Base-by-base conservation (phyloP, 2,797 vertebrate species). In the Coracias cyanogaster region DNA sequence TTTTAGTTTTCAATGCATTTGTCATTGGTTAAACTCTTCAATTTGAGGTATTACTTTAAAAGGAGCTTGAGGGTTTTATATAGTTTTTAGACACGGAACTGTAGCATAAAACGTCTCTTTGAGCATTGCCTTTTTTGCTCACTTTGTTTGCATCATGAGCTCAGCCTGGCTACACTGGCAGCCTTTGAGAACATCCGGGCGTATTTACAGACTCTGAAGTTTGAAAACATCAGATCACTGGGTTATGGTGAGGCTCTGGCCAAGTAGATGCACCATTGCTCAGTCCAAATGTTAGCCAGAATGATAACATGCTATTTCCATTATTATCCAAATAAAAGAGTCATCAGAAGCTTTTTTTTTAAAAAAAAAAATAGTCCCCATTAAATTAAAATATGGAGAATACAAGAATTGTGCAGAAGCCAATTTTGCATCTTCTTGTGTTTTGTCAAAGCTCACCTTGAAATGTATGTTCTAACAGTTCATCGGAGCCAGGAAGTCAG, bases 261-360 rank as follows among this genome's bases (percentile, higher is more conserved):
- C 54, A 35, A 73, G 37, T 79, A 78, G 95, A 74, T 71, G 57
- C 58, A 51, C 51, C 24, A 18, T 52, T 71, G 64, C 77, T 94
- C 48, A 21, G 87, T 93, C 45, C 76, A 77, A 87, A 73, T 52
- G 21, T 66, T 74, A 87, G 49, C 37, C 61, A 77, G 76, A 90
- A 90, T 65, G 55, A 80, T 60, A 77, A 49, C 22, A 8, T 89
- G 62, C 55, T 18, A 10, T 84, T 95, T 89, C 43, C 46, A 64
- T 83, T 3, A 0, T 86, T 74, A 77, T 21, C 82, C 37, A 60
- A 35, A 76, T 74, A 88, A 61, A 67, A 76, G 55, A 73, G 35
- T 11, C 31, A 69, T 72, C 76, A 19, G 80, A 87, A 66, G 3
- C 3, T 7, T 45, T 29, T 58, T 58, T 57, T 8, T 14, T 33